Evolutionary conservation across 2,888 invertebrate species (phyloP), one percentile per base, ranked within the genome.

Genomic region (Priocnemis perturbator): DNA sequence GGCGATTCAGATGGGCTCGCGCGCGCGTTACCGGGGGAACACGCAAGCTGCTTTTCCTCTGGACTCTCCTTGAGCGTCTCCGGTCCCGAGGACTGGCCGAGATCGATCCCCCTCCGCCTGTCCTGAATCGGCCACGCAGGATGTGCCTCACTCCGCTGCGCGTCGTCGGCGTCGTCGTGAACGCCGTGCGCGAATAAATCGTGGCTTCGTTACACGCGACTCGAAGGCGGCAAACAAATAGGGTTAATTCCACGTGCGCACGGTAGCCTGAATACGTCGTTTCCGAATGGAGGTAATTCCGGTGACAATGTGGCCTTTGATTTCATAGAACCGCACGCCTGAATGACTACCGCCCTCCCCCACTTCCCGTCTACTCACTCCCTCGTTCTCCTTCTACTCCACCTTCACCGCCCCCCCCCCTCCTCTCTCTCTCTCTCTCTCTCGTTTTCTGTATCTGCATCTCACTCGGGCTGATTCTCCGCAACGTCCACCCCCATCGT

Each of bases 301-400:
- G 83, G 85, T 86, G 88, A 88, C 88, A 88, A 88, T 88, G 87
- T 84, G 87, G 85, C 86, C 87, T 88, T 88, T 88, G 88, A 88
- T 88, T 88, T 87, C 86, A 86, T 86, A 88, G 86, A 85, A 82
- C 84, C 85, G 82, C 83, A 82, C 82, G 85, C 82, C 86, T 85
- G 83, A 87, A 87, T 86, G 86, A 86, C 84, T 83, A 79, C 78
- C 81, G 77, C 80, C 73, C 37, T 11, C 37, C 70, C 73, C 64
- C 68, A 60, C 65, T 56, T 65, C 71, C 64, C 57, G 62, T 67
- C 74, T 69, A 66, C 66, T 71, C 67, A 45, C 57, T 74, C 71
- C 63, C 64, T 65, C 66, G 55, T 67, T 71, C 65, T 50, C 60
- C 60, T 63, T 67, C 75, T 69, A 65, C 69, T 67, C 67, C 76